Evolutionary conservation across 2,888 invertebrate species (phyloP), one percentile per base, ranked within the genome.

Genomic region (Epirrhoe tristata): DNA sequence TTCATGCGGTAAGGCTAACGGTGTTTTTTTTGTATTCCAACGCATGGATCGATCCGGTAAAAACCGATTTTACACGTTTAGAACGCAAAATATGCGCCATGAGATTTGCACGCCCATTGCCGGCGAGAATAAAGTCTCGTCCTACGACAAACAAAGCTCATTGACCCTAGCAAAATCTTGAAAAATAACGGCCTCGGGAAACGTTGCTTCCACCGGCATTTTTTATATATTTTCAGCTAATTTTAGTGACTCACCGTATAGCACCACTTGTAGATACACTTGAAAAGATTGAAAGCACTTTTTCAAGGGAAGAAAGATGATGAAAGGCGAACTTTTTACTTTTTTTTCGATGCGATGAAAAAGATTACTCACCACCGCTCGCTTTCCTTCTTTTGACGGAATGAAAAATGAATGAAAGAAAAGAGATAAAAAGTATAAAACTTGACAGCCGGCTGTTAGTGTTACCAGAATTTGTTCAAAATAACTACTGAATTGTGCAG

Each of bases 131-230:
- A 14, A 74, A 75, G 77, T 76, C 77, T 82, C 80, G 74, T 81
- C 80, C 81, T 82, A 81, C 80, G 77, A 72, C 77, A 79, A 73
- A 68, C 80, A 73, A 77, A 82, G 92, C 90, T 74, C 92, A 89
- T 83, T 92, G 92, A 93, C 92, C 92, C 84, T 80, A 77, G 71
- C 76, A 81, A 81, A 84, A 89, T 90, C 86, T 91, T 89, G 84
- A 91, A 93, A 91, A 91, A 88, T 93, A 93, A 93, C 92, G 92
- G 92, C 89, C 68, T 67, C 66, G 70, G 48, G 73, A 74, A 70
- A 74, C 77, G 70, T 73, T 71, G 72, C 70, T 50, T 52, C 52
- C 75, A 72, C 76, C 74, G 76, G 72, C 73, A 74, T 24, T 75
- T 63, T 56, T 57, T 57, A 63, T 48, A 54, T 10, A 57, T 31